Evolutionary conservation across 1,140 invertebrate genomes (phyloP).

Genomic region (Drosophila arawakana): DNA sequence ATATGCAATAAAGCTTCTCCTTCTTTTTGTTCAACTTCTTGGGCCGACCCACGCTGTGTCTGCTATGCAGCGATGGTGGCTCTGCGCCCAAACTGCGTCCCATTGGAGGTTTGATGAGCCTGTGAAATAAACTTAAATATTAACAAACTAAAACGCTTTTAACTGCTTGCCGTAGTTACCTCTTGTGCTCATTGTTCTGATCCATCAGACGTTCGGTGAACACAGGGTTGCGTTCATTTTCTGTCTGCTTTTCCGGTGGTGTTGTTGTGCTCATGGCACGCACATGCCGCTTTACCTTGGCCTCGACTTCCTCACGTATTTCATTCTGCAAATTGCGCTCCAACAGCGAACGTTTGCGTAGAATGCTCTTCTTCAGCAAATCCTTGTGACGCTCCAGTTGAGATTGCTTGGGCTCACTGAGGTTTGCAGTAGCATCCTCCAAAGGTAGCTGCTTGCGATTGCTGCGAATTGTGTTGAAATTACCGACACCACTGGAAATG

Average conservation of each 20-base stretch:
- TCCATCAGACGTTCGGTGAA: slow-evolving; percentile 51
- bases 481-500: slow-evolving; percentile 10
- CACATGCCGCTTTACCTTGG: slow-evolving; percentile 76
- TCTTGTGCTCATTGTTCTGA: slow-evolving; percentile 48
- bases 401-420: slow-evolving; percentile 56
- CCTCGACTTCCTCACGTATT: slow-evolving; percentile 92
- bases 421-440: slow-evolving; percentile 37
- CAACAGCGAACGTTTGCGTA: slow-evolving; percentile 94
- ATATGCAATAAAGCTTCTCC: slow-evolving; percentile 96
- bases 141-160: not conserved
- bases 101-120: slow-evolving; percentile 24
- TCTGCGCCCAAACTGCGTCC: slow-evolving; percentile 35
- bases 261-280: slow-evolving; percentile 80
- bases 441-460: slow-evolving; percentile 43
- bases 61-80: slow-evolving; percentile 33
- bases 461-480: slow-evolving; percentile 39
- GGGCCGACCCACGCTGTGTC: slow-evolving; percentile 66
- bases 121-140: not conserved
- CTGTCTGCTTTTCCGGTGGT: slow-evolving; percentile 66
- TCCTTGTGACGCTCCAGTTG: slow-evolving; percentile 90
- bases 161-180: slow-evolving; percentile 26
- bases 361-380: slow-evolving; percentile 96
- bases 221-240: slow-evolving; percentile 49
- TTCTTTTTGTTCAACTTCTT: slow-evolving; percentile 85
- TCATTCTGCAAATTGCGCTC: slow-evolving; percentile 96